Evolutionary conservation across 2,888 invertebrate species (phyloP), one percentile per base, ranked within the genome.

Genomic region (Meganola albula): DNA sequence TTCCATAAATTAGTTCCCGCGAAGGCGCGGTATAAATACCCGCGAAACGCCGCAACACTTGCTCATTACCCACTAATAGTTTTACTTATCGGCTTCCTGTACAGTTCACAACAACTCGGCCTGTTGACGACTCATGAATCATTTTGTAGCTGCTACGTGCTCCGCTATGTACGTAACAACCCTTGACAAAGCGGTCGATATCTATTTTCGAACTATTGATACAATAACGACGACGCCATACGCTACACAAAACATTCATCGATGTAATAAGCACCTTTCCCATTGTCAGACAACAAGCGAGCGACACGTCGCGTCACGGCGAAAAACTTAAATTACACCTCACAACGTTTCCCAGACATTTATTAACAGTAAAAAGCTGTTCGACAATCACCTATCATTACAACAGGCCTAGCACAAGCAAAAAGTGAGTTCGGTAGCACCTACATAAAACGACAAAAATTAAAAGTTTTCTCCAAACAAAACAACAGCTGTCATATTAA

Each of bases 401-500:
- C 58, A 53, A 68, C 63, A 78, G 80, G 79, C 71, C 82, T 74
- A 70, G 57, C 70, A 64, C 67, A 67, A 53, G 68, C 67, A 80
- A 75, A 79, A 78, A 75, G 74, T 77, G 72, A n/a, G 20, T 20
- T 20, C 64, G 67, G 63, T 65, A 62, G 61, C 51, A 60, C 60
- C 65, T 68, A 66, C 72, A 77, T 70, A 74, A 75, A 72, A 77
- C 61, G 72, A 73, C 70, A 67, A 73, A 79, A 84, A 85, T 85
- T 85, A 84, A 85, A 84, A 84, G 82, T 83, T 83, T 80, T 73
- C 75, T 65, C 69, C 71, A 76, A 80, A 84, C 75, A 80, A 76
- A 82, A 77, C 74, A 77, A 75, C 85, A 82, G 79, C 83, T 84
- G 83, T 83, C 84, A 83, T 80, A 83, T 82, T 78, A 79, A 77